Base-by-base conservation (phyloP, 2,797 vertebrate species). In the Oreortyx pictus region DNA sequence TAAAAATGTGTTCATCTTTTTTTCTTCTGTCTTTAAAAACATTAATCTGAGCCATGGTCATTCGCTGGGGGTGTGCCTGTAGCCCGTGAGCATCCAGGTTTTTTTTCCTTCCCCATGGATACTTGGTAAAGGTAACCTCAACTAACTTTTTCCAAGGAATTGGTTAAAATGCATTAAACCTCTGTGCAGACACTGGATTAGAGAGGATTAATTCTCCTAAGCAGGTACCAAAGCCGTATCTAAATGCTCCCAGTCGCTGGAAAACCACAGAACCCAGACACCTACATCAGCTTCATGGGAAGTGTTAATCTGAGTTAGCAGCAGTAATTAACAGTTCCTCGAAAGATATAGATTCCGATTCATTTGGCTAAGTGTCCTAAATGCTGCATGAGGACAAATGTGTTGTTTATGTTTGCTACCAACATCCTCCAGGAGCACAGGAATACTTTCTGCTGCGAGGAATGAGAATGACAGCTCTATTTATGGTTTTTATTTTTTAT, bases 261-360 rank as follows among this genome's bases (percentile, higher is more conserved):
- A 47, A 92, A 95, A 56, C 9, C 46, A 66, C 50, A 31, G 3
- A 82, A 12, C 14, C 23, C 70, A 64, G 47, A 68, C 66, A 70
- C 9, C 7, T 80, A 4, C 1, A 0, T 19, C 2, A 3, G 16
- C 6, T 52, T 92, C 62, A 57, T 24, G 72, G 75, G 75, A 87
- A 12, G 10, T 31, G 11, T 82, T 81, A 47, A 89, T 65, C 46
- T 82, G 61, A 49, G 80, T 60, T 81, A 73, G 54, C 49, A 87
- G 66, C 66, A 76, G 27, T 12, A 85, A 90, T 93, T 74, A 92
- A 52, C 43, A 86, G 49, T 88, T 96, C 88, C 82, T 95, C 60
- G n/a, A 90, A 89, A 72, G 82, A 78, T 70, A 64, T 66, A 56
- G 70, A 72, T 74, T 57, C 52, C 39, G 33, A 80, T 87, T 79